These are phyloP conservation scores for Tachyglossus aculeatus DNA, from an alignment of 2,797 vertebrate species.

Conservation along the genomic window DNA sequence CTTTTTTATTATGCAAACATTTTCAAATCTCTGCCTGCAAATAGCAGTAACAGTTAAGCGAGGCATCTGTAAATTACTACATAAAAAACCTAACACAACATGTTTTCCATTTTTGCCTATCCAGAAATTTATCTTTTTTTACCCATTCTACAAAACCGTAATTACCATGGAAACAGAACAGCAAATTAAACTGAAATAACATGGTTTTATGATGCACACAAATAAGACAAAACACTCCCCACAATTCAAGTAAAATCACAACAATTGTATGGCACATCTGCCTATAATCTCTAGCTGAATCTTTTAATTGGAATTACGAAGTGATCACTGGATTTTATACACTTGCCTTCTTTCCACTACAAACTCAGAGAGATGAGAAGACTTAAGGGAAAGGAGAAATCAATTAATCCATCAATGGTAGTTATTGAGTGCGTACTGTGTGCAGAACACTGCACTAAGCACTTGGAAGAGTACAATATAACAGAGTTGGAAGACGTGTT, in stretches of 20 bases:
- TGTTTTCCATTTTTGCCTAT: constrained; percentile 52
- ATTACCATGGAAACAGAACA: constrained; percentile 77
- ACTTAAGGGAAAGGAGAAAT: constrained; percentile 20
- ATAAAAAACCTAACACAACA: constrained; percentile 38
- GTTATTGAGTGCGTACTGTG: no score
- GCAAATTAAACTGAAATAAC: constrained; percentile 72
- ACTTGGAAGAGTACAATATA: no score
- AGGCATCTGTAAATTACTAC: constrained; percentile 47
- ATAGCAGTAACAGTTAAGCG: constrained; percentile 30
- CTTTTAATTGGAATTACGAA: constrained; percentile 15
- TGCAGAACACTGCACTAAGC: no score
- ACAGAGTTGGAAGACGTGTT: no score
- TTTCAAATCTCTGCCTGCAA: constrained; percentile 40
- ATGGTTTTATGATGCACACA: constrained; percentile 58
- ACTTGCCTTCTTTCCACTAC: constrained; percentile 27
- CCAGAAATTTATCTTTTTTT: constrained; percentile 44
- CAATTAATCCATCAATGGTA: no score
- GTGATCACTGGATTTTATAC: constrained; percentile 45
- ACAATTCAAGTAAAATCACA: constrained; percentile 55
- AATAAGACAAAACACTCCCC: constrained; percentile 61
- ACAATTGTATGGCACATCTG: constrained; percentile 39
- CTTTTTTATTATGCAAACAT: constrained; percentile 35
- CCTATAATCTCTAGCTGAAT: neutral
- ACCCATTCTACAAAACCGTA: constrained; percentile 61
- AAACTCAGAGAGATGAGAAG: constrained; percentile 34